Evolutionary conservation across 2,113 vertebrate species (phyloP).

Genomic region (Clarias gariepinus): DNA sequence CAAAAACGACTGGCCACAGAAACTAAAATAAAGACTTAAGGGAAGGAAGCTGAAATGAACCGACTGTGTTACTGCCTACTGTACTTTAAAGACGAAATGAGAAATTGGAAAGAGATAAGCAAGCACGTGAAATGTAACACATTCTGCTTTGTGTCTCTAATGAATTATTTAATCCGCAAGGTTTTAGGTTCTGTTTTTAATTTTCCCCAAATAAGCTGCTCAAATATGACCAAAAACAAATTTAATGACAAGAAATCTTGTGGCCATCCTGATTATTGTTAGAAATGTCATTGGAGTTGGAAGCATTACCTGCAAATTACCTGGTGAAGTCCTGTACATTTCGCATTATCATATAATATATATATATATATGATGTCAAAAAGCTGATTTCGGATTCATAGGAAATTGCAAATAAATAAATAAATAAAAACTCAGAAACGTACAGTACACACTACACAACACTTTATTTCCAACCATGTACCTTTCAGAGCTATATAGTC

Average conservation of each 20-base stretch:
- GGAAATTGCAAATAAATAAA: no score
- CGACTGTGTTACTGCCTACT: background rate
- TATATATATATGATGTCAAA: background rate
- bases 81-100: background rate
- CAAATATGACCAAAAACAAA: background rate
- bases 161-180: background rate
- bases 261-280: background rate
- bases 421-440: background rate
- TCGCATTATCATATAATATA: background rate
- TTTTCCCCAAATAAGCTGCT: background rate
- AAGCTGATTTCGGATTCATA: background rate
- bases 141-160: background rate
- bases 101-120: background rate
- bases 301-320: background rate
- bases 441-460: background rate
- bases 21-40: background rate
- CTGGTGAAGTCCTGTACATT: background rate
- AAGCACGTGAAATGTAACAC: background rate
- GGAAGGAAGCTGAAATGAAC: background rate
- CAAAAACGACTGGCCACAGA: background rate
- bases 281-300: background rate
- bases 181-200: background rate
- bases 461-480: background rate
- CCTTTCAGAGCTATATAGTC: background rate
- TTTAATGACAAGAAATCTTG: background rate